Evolutionary conservation across 2,888 invertebrate species (phyloP), one percentile per base, ranked within the genome.

Genomic region (Pheosia tremula): DNA sequence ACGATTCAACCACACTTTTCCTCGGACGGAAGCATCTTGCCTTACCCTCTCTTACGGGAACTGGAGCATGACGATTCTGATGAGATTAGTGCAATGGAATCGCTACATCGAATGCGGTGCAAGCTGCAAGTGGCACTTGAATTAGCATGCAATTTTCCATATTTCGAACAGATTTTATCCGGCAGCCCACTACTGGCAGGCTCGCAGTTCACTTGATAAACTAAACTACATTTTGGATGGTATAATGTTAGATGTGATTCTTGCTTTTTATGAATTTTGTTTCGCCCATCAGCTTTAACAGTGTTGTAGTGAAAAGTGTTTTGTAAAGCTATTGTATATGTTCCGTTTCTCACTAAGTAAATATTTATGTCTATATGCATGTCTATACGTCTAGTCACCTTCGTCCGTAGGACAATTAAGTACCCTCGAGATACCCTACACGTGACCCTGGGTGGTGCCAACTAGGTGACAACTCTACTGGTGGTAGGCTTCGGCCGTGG

Each of bases 111-210:
- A 79, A 80, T 78, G 73, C 68, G 62, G 68, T 71, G 74, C 69
- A 73, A 77, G 70, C 82, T 54, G 85, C 77, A 64, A 74, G 71
- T 84, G 88, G 82, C 89, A 89, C 80, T 77, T 77, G 80, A 79
- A 88, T 89, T 87, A 88, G 82, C 80, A 88, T 88, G 84, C 87
- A 85, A 89, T 89, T 89, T 88, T 88, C 87, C 85, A 84, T 85
- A 83, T 82, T 81, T 85, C 81, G 84, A 84, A 82, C 84, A 84
- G 79, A 83, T 84, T 83, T 80, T 78, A 80, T 79, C 69, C 71
- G 67, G 64, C 69, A 73, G 75, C 68, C 70, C 66, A 69, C 62
- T 58, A 56, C 56, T 41, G 24, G 41, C 58, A 61, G 56, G 56
- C 59, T 52, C 10, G 60, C 66, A 52, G 60, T 61, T 63, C 56